Base-by-base conservation (phyloP, 1,140 invertebrate genomes). In the Muscidifurax raptorellus region DNA sequence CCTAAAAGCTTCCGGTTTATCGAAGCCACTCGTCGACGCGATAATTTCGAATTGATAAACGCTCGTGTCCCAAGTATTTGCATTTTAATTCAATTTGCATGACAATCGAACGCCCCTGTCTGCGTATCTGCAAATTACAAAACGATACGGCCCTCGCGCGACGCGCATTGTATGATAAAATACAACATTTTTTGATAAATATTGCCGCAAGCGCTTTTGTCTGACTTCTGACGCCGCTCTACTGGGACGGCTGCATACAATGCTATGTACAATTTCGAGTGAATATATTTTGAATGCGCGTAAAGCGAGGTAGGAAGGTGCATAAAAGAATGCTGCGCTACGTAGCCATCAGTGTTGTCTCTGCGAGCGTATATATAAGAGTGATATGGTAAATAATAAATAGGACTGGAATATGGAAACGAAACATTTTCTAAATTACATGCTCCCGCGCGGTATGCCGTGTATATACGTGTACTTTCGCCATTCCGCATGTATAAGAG, bases 11-110 rank as follows among this genome's bases (percentile, higher is more conserved):
- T 59, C 52, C 52, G 22, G 52, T 22, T 59, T 59, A 59, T 59
- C 5, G 6, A 6, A 59, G 52, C 22, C 22, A n/a, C 52, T n/a
- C 52, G 15, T 59, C 52, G 52, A n/a, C 1, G 1, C 52, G 15
- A 59, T 59, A 59, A 59, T 59, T 59, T 59, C 15, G 52, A 59
- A 59, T 59, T 59, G 22, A 59, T 59, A 59, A n/a, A 59, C 52
- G 52, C 52, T 59, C 22, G 52, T n/a, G n/a, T 59, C 52, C 18
- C 52, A 59, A 59, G 52, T 59, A 59, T 59, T 59, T 59, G 52
- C 52, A 59, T 59, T 59, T 59, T 59, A n/a, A 59, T 59, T 59
- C 52, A 59, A 59, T 59, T 59, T n/a, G 52, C 52, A 59, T 59
- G 52, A n/a, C 52, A 59, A 59, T 59, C 52, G 18, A 59, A 59